phyloP scores from a whole-genome alignment of 2,888 invertebrate genomes.

The Choreutis nemorana region DNA sequence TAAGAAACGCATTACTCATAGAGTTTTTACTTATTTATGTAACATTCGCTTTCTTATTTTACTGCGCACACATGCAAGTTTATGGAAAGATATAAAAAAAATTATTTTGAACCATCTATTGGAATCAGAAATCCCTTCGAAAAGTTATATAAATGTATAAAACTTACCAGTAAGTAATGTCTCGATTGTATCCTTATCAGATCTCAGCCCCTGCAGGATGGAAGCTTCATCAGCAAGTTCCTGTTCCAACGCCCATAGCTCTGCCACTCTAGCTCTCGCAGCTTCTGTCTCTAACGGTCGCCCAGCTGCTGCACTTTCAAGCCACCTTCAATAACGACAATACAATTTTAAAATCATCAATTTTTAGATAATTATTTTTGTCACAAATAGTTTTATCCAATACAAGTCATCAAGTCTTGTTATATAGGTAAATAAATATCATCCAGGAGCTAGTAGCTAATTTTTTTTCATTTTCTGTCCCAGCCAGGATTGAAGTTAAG shows the following conservation, averaged over 20 bases:
- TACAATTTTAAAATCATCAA: constrained; percentile 3
- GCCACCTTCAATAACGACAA: constrained; percentile 69
- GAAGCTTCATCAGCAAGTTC: constrained; percentile 59
- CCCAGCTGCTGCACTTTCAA: constrained; percentile 78
- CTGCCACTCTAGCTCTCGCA: constrained; percentile 51
- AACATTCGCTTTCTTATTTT: too few species aligned
- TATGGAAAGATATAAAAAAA: constrained; percentile 5
- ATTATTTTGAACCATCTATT: too few species aligned
- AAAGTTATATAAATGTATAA: too few species aligned
- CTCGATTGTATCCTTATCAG: constrained; percentile 57
- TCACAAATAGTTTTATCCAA: neutral
- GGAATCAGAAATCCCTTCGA: too few species aligned
- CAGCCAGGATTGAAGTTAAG: too few species aligned
- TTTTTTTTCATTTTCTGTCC: too few species aligned
- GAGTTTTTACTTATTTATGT: too few species aligned
- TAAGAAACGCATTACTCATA: too few species aligned
- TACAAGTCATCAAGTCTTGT: constrained; percentile 1
- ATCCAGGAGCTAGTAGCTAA: too few species aligned
- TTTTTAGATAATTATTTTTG: neutral
- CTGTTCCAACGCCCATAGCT: constrained; percentile 56
- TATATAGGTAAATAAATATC: too few species aligned
- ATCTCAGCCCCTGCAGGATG: constrained; percentile 50
- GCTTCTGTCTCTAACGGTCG: constrained; percentile 62
- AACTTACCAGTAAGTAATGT: constrained; percentile 43
- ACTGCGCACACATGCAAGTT: neutral